Evolutionary conservation across 2,888 invertebrate genomes (phyloP), one percentile per base, ranked within the genome.

Genomic region (Apotomis capreana): DNA sequence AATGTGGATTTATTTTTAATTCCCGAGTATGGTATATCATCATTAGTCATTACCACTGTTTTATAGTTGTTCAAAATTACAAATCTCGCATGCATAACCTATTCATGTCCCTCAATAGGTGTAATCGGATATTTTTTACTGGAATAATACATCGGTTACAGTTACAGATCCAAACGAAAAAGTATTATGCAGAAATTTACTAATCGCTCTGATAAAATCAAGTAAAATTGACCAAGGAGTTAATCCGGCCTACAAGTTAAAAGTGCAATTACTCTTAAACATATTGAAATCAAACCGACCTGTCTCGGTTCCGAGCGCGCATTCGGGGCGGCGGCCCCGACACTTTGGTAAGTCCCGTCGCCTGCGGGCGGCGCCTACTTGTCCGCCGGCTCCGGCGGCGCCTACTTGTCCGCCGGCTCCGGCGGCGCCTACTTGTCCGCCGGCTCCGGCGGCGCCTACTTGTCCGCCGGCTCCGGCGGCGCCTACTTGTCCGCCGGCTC

Each of bases 321-420:
- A 15, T 3, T 36, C 63, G 40, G 54, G 5, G 54, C 13, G 13
- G 4, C 63, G n/a, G 51, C 6, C 36, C 26, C 26, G 26, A 26
- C 26, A 26, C 26, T 26, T 26, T 26, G 26, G 26, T 26, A 26
- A 26, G 26, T 60, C 5, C 36, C 57, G 60, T 3, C 61, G 70
- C 59, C 74, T 65, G 72, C 75, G 77, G 10, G 71, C 57, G 77
- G 76, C 76, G 74, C 69, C 55, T 59, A 36, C 44, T 37, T 61
- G 74, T 59, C 13, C 55, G 40, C 40, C 40, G 4, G n/a, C n/a
- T 62, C 61, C 15, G 71, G 61, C 64, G 70, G 63, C 44, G 62
- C 65, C 87, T 91, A 91, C 87, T 92, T 92, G 74, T 93, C 93
- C 73, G 85, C 76, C 62, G 88, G 76, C 69, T 92, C 93, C 58